Evolutionary conservation across 2,888 invertebrate species (phyloP).

Genomic region (Ophraella communa): DNA sequence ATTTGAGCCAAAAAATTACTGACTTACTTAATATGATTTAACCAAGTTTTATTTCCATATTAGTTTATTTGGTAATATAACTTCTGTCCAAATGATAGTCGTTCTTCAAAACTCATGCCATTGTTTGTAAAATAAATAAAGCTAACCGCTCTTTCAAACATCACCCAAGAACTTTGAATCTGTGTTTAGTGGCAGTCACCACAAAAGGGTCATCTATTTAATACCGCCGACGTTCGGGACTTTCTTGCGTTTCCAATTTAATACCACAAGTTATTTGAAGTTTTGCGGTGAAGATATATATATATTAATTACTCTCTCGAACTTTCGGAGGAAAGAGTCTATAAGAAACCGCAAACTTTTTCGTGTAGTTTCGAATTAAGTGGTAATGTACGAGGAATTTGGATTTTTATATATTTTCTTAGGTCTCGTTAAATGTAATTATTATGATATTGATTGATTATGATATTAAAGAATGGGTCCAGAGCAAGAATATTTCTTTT

Average conservation of each 20-base stretch:
- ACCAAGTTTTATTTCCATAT: too few species aligned
- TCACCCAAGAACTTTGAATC: conserved; percentile 15
- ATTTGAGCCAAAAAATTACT: too few species aligned
- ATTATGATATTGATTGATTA: too few species aligned
- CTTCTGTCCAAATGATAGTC: too few species aligned
- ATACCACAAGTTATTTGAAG: conserved; percentile 6
- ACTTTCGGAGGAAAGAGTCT: background rate
- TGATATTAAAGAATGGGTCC: too few species aligned
- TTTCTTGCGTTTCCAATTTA: conserved; percentile 3
- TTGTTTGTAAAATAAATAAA: conserved; percentile 31
- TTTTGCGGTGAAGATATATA: conserved; percentile 1
- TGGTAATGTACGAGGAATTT: too few species aligned
- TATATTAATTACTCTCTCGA: background rate
- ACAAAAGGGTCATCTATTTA: conserved; percentile 30
- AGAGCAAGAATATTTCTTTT: too few species aligned
- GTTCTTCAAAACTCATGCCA: conserved; percentile 41
- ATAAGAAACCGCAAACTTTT: background rate
- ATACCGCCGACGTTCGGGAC: background rate
- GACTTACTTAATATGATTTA: too few species aligned
- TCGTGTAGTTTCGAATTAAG: too few species aligned
- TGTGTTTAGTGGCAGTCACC: conserved; percentile 16
- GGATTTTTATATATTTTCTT: too few species aligned
- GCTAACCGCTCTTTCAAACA: conserved; percentile 6
- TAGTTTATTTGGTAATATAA: too few species aligned
- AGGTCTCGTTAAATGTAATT: too few species aligned